These are phyloP conservation scores for Drosophila hydei DNA, from an alignment of 1,140 invertebrate genomes.

Conservation along the genomic window DNA sequence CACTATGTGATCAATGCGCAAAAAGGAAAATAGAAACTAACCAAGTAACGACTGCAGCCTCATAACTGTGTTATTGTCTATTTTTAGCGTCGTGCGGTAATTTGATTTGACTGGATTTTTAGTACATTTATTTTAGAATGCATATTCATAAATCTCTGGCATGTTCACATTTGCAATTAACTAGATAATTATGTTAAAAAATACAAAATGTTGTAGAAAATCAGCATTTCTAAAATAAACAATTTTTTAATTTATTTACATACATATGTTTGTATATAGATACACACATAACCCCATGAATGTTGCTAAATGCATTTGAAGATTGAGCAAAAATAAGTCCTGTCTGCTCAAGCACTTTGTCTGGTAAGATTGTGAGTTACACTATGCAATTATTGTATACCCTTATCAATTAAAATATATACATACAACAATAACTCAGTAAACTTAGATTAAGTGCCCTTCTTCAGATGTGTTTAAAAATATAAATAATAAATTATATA, in stretches of 20 bases:
- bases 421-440: neutral
- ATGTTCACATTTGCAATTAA: neutral
- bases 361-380: neutral
- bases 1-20: slow-evolving; percentile 13
- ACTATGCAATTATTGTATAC: neutral
- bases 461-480: too few species aligned
- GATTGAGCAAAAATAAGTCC: neutral
- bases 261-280: neutral
- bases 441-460: too few species aligned
- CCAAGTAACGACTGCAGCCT: slow-evolving; percentile 10
- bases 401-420: neutral
- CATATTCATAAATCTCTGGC: slow-evolving; percentile 1
- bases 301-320: neutral
- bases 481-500: too few species aligned
- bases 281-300: neutral
- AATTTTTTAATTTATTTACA: neutral
- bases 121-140: slow-evolving; percentile 4
- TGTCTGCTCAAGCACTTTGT: neutral
- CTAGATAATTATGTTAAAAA: neutral
- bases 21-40: neutral
- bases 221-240: neutral
- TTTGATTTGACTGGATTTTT: neutral
- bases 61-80: slow-evolving; percentile 25
- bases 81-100: slow-evolving; percentile 19
- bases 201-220: neutral